These are phyloP conservation scores for Platycheirus rosarum DNA, from an alignment of 2,888 invertebrate genomes.

Conservation along the genomic window DNA sequence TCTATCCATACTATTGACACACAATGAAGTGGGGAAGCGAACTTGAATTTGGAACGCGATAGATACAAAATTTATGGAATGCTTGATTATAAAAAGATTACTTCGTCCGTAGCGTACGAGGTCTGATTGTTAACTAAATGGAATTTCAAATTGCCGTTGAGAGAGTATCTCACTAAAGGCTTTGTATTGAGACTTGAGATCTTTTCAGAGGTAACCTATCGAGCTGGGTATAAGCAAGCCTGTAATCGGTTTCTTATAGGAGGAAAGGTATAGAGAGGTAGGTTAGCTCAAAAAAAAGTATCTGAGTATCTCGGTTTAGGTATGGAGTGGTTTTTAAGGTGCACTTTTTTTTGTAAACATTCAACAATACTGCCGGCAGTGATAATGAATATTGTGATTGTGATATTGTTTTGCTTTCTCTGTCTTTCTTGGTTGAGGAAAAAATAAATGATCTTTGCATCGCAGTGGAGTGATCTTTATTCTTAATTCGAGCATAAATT, in stretches of 20 bases:
- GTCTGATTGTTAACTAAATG: slow-evolving; percentile 68
- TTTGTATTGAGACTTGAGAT: no score
- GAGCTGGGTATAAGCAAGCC: no score
- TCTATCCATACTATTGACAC: slow-evolving; percentile 77
- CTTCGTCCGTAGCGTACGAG: slow-evolving; percentile 52
- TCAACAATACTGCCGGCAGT: slow-evolving; percentile 12
- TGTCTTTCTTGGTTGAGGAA: slow-evolving; percentile 17
- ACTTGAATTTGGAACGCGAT: slow-evolving; percentile 42
- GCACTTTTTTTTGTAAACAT: not conserved
- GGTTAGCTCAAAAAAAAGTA: slow-evolving; percentile 19
- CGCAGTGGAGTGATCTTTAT: slow-evolving; percentile 18
- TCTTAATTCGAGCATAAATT: slow-evolving; percentile 39
- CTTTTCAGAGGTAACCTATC: slow-evolving; percentile 11
- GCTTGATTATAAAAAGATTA: slow-evolving; percentile 26
- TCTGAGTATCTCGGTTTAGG: slow-evolving; percentile 15
- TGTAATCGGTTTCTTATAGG: slow-evolving; percentile 28
- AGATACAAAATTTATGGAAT: slow-evolving; percentile 35
- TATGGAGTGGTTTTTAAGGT: slow-evolving; percentile 21
- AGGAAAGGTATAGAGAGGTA: slow-evolving; percentile 22
- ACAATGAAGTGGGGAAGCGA: slow-evolving; percentile 42
- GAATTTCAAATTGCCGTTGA: slow-evolving; percentile 41
- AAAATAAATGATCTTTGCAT: slow-evolving; percentile 1
- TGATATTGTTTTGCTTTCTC: slow-evolving; percentile 55
- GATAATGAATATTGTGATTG: slow-evolving; percentile 62
- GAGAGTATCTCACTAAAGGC: slow-evolving; percentile 45